Evolutionary conservation across 1,140 invertebrate genomes (phyloP).

Genomic region (Chymomyza costata): DNA sequence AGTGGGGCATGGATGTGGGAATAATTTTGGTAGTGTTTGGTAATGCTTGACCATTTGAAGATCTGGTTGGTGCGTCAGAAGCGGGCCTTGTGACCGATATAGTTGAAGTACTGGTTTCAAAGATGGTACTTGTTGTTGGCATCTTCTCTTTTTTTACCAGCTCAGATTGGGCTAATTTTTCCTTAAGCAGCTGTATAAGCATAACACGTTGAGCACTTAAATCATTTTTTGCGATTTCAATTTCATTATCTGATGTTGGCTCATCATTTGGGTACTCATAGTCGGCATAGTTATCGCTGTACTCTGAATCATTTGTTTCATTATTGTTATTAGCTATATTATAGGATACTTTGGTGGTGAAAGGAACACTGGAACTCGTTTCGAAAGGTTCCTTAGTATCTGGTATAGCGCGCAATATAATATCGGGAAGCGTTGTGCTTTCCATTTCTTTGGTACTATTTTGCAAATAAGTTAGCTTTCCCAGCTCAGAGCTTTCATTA

Average conservation of each 20-base stretch:
- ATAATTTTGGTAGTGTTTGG: no score
- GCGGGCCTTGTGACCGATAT: no score
- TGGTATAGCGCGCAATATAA: neutral
- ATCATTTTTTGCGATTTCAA: neutral
- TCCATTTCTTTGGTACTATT: conserved; percentile 2
- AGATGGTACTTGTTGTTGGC: neutral
- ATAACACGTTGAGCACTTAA: conserved; percentile 21
- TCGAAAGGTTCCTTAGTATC: conserved; percentile 6
- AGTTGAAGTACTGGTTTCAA: neutral
- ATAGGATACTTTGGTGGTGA: conserved; percentile 13
- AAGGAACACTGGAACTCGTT: conserved; percentile 29
- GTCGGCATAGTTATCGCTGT: conserved; percentile 27
- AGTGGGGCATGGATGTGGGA: no score
- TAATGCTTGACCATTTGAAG: no score
- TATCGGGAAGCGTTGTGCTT: neutral
- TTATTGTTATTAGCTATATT: neutral
- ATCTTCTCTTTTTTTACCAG: neutral
- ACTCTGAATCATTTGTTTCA: conserved; percentile 18
- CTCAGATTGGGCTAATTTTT: conserved; percentile 23
- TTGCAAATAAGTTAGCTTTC: neutral
- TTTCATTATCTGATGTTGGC: conserved; percentile 15
- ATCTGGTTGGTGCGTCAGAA: no score
- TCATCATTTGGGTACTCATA: conserved; percentile 52
- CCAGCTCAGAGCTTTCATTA: conserved; percentile 15
- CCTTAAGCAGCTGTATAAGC: conserved; percentile 17